Conservation (phyloP, 2,113 vertebrate species). For the Pseudonaja textilis region DNA sequence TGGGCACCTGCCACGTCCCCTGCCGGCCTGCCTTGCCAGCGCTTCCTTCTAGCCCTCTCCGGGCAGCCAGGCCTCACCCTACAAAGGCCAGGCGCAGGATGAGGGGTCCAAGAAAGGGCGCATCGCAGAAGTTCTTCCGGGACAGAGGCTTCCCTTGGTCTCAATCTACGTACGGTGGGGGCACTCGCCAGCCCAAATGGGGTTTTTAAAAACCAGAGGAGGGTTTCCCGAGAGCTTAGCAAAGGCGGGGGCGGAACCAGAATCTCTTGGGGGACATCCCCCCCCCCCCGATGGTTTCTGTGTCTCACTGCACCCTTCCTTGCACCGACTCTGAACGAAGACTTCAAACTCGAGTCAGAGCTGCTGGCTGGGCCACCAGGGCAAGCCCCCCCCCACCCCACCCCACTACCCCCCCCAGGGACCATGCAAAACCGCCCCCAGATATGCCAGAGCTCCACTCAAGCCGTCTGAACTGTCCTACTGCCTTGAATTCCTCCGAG, state of each 20-base stretch:
- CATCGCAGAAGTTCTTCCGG: rapidly evolving
- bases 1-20: not conserved
- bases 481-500: not conserved
- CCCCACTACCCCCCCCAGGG: rapidly evolving
- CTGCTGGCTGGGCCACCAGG: not conserved
- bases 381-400: not conserved
- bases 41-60: not conserved
- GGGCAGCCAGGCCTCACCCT: too few relatives aligned
- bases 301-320: not conserved
- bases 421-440: not conserved
- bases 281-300: not conserved
- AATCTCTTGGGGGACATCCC: not conserved
- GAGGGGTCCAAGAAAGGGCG: not conserved
- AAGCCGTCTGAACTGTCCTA: not conserved
- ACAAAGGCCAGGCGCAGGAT: not conserved
- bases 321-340: not conserved
- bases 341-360: not conserved
- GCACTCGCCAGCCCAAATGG: not conserved
- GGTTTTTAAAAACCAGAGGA: not conserved
- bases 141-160: not conserved
- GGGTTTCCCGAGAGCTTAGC: not conserved
- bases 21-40: too few relatives aligned
- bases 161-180: not conserved
- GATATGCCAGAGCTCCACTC: not conserved
- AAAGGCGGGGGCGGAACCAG: too few relatives aligned